A percentile compares a stretch with the other conserved stretches of the same genome.
These are phyloP conservation scores for Rallus limicola DNA, from an alignment of 2,113 vertebrate species.

Conservation along the genomic window DNA sequence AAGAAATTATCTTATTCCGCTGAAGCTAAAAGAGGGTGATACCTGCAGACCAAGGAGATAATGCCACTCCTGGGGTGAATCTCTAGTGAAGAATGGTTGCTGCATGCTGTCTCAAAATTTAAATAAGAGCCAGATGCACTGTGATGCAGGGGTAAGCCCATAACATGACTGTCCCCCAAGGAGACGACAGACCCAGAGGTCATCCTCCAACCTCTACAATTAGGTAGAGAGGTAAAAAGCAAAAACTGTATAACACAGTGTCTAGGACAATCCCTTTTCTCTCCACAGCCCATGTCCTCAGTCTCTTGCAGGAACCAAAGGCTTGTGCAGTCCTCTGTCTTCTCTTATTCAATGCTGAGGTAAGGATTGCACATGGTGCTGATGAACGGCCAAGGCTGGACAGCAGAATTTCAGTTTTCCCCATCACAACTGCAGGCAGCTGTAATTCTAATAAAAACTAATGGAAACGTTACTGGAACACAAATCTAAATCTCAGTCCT, in stretches of 20 bases:
- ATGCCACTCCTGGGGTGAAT: background rate
- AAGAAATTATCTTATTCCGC: background rate
- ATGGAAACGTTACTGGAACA: background rate
- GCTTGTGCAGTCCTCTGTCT: background rate
- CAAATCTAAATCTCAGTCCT: background rate
- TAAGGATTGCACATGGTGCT: background rate
- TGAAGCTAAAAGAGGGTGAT: background rate
- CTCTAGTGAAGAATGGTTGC: background rate
- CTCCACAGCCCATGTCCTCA: background rate
- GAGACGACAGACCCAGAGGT: fast-evolving
- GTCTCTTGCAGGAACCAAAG: background rate
- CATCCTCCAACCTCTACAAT: background rate
- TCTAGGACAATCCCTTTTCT: background rate
- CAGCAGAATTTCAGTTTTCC: background rate
- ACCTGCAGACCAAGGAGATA: background rate
- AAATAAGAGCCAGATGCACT: fast-evolving
- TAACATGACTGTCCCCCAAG: fast-evolving
- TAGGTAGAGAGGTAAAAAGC: background rate
- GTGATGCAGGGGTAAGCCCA: fast-evolving
- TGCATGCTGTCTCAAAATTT: fast-evolving
- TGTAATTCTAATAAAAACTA: background rate
- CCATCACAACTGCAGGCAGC: background rate
- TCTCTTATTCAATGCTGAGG: background rate
- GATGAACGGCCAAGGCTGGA: background rate
- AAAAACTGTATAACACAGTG: background rate